These are phyloP conservation scores for Anastrepha obliqua DNA, from an alignment of 1,140 invertebrate genomes.

Conservation along the genomic window DNA sequence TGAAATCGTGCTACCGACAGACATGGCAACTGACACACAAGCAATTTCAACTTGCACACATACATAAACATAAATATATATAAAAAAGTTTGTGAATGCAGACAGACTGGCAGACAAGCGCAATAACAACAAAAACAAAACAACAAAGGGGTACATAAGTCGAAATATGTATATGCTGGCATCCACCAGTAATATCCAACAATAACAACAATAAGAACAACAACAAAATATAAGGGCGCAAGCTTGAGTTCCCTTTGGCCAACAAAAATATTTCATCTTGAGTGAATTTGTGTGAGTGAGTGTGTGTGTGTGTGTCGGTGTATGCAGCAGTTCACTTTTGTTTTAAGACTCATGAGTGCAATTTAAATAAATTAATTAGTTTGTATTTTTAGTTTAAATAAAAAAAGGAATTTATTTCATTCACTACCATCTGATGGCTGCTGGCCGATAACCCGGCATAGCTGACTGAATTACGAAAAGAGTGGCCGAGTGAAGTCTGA, in stretches of 20 bases:
- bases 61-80: neutral
- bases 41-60: neutral
- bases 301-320: neutral
- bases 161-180: neutral
- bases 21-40: slow-evolving; percentile 16
- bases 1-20: slow-evolving; percentile 31
- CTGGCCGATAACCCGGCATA: neutral
- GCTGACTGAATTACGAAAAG: slow-evolving; percentile 18
- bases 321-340: neutral
- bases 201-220: neutral
- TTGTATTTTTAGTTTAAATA: slow-evolving; percentile 52
- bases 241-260: neutral
- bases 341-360: slow-evolving; percentile 27
- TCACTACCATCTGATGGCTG: neutral
- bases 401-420: slow-evolving; percentile 45
- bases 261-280: neutral
- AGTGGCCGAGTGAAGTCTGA: neutral
- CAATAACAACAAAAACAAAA: neutral
- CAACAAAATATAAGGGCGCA: neutral
- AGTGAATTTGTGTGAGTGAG: neutral
- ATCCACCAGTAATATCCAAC: neutral
- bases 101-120: slow-evolving; percentile 32
- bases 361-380: slow-evolving; percentile 54
- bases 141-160: neutral
- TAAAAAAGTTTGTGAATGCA: neutral